Base-by-base conservation (phyloP, 2,113 vertebrate genomes). In the Aspidoscelis tigris region DNA sequence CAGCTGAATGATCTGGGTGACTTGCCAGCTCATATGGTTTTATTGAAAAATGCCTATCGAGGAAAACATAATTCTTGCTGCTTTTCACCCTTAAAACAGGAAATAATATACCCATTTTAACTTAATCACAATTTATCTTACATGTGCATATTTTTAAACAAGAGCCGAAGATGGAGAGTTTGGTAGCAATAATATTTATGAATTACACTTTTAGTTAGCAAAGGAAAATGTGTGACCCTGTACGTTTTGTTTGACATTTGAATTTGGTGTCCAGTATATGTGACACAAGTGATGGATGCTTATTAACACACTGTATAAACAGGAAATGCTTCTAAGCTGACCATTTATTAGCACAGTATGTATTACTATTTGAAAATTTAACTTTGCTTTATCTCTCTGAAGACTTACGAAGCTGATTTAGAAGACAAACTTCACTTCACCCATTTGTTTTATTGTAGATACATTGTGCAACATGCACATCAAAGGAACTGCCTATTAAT, bases 181-280 rank as follows among this genome's bases (percentile, higher is more conserved):
- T 96, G 96, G 95, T 96, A 95, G 95, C 95, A 97, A 97, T 97
- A 97, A 97, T 97, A 97, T 97, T 97, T 97, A 97, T 96, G 96
- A 96, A 97, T 96, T 95, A 95, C 95, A 97, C 96, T 97, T 97
- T 97, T 97, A 97, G 96, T 96, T 96, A 96, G 96, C 95, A 96
- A 95, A 97, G 94, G 95, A 96, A 94, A 96, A 96, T 96, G 96
- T 97, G 95, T 96, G 96, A 97, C 96, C 96, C 96, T 95, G 96
- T 96, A 96, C 95, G 94, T 97, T 96, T 96, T 96, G 95, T 95
- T 97, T 97, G 96, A 97, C 96, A 97, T 97, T 96, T 95, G 93
- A 96, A 95, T 96, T 95, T 95, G 95, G 94, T 95, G 90, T 96
- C 95, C 96, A 92, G 89, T 93, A 88, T 92, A 93, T 95, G 92